Percentiles rank a stretch among this genome's conserved stretches.
Conservation (phyloP, 2,888 invertebrate species). For the Poecilus cupreus region DNA sequence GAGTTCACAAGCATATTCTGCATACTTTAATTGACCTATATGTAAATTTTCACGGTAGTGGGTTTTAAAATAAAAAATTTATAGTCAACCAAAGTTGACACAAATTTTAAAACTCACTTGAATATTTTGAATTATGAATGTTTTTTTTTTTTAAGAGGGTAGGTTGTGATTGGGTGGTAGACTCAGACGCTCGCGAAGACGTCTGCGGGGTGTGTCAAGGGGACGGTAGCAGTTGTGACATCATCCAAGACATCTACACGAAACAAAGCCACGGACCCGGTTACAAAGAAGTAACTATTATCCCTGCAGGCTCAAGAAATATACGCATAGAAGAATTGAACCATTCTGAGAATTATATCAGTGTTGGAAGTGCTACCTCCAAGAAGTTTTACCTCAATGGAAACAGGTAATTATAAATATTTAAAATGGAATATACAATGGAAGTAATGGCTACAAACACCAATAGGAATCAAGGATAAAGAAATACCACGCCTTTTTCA, state of each 20-base stretch:
- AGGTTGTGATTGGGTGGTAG: constrained; percentile 93
- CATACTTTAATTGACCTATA: too few species aligned
- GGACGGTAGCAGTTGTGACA: constrained; percentile 86
- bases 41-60: too few species aligned
- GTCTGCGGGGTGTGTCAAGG: constrained; percentile 92
- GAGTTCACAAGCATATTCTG: too few species aligned
- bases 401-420: constrained; percentile 83
- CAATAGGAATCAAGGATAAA: constrained; percentile 27
- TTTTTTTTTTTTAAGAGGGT: constrained; percentile 80
- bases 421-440: too few species aligned
- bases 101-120: too few species aligned
- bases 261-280: constrained; percentile 74
- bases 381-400: constrained; percentile 87
- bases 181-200: constrained; percentile 87
- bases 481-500: neutral
- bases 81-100: too few species aligned
- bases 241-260: constrained; percentile 77
- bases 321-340: constrained; percentile 85
- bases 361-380: constrained; percentile 82
- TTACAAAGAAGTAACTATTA: constrained; percentile 79
- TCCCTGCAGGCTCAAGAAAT: constrained; percentile 87
- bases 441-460: constrained; percentile 2
- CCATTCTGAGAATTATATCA: constrained; percentile 86
- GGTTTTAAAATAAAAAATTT: too few species aligned
- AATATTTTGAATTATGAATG: too few species aligned